phyloP scores from a whole-genome alignment of 1,140 invertebrate genomes.

The Micrasema longulum region DNA sequence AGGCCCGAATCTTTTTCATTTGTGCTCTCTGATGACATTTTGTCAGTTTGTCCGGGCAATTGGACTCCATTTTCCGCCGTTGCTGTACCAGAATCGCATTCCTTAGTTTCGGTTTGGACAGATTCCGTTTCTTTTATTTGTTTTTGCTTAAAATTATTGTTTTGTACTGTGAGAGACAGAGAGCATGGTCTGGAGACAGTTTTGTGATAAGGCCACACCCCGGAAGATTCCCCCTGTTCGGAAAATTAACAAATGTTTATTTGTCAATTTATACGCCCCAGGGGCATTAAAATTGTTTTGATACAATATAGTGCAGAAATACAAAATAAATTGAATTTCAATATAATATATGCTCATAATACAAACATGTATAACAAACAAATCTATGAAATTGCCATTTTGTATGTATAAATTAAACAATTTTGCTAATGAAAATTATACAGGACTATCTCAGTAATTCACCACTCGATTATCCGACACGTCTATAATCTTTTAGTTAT shows the following conservation, averaged over 20 bases:
- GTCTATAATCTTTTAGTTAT: no score
- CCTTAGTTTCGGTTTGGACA: conserved; percentile 40
- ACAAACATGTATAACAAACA: no score
- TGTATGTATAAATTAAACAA: no score
- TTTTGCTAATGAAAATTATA: no score
- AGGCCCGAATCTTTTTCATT: conserved; percentile 7
- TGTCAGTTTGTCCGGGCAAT: conserved; percentile 46
- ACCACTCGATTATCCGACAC: no score
- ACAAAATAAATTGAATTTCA: no score
- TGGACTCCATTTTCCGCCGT: conserved; percentile 34
- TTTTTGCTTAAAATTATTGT: conserved; percentile 50
- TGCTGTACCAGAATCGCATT: conserved; percentile 30
- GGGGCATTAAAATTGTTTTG: no score
- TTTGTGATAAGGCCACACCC: conserved; percentile 52
- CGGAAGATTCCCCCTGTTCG: conserved; percentile 47
- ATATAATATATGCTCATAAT: no score
- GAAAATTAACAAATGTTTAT: neutral
- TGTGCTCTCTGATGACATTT: conserved; percentile 18
- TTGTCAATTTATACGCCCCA: no score
- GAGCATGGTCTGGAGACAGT: conserved; percentile 49
- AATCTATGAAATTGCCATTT: no score
- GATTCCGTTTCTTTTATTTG: conserved; percentile 38
- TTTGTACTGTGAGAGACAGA: conserved; percentile 50
- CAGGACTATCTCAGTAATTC: no score
- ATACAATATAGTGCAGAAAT: neutral